These are phyloP conservation scores for Pelochelys cantorii DNA, from an alignment of 2,797 vertebrate species.

Conservation along the genomic window DNA sequence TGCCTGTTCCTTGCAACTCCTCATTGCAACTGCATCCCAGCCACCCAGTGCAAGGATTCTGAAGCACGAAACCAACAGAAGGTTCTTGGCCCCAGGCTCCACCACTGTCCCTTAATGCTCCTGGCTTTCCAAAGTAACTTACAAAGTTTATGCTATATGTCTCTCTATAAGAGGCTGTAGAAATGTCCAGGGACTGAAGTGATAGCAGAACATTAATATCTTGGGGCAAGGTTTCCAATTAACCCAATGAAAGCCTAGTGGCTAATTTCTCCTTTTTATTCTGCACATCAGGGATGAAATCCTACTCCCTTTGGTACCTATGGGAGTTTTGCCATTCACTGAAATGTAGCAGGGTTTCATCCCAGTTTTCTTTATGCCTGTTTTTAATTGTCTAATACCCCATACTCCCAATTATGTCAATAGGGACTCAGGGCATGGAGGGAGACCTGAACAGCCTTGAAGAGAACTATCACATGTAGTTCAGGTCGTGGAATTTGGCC, in stretches of 20 bases:
- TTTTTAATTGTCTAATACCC: neutral
- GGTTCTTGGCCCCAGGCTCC: neutral
- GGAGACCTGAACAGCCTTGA: neutral
- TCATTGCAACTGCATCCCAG: neutral
- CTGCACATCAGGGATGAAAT: neutral
- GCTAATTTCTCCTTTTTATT: neutral
- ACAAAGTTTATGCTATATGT: neutral
- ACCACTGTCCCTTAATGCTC: neutral
- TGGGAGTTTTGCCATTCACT: neutral
- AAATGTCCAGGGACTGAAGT: neutral
- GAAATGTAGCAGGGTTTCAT: neutral
- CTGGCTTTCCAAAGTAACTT: neutral
- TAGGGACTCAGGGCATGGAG: neutral
- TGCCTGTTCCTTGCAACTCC: neutral
- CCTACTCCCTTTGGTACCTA: neutral
- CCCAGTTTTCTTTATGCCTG: neutral
- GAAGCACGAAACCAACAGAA: neutral
- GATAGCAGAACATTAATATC: neutral
- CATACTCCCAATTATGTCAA: neutral
- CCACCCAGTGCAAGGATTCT: neutral
- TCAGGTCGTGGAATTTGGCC: neutral
- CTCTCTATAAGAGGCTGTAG: neutral
- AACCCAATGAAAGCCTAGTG: neutral
- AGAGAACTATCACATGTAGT: rapidly evolving
- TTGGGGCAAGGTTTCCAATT: neutral